Base-by-base conservation (phyloP, 2,797 vertebrate genomes). In the Numenius phaeopus region DNA sequence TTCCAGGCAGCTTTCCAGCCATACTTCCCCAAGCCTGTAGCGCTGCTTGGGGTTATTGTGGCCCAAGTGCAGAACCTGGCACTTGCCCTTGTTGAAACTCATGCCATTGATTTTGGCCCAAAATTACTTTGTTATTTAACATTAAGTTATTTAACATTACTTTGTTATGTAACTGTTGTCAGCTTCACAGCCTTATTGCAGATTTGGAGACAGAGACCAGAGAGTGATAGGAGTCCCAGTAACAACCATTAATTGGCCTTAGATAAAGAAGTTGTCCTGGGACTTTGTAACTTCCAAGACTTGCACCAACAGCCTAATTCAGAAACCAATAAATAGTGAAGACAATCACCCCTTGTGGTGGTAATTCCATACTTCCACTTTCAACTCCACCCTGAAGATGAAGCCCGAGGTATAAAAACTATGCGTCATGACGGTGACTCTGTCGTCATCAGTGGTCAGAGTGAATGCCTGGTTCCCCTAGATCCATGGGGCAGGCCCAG, bases 371-470 rank as follows among this genome's bases (percentile, higher is more conserved):
- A 14, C 20, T 2, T 62, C 29, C 18, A 16, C 17, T 81, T 89
- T 66, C 22, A 24, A 21, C 7, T 58, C n/a, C 30, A 62, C 7
- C 11, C 21, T 32, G 34, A 55, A 46, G 29, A 47, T 20, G 14
- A 75, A 91, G 9, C 2, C 6, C 15, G 66, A 34, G 9, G 14
- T 11, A 12, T 16, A 78, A 81, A 81, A 79, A 2, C 5, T 18
- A 0, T 22, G 6, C 5, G 0, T 27, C 13, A 4, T 52, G 30
- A 54, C 3, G 18, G 17, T 4, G 23, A 67, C 7, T 24, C 5
- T 19, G 21, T 3, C 12, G 0, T 1, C 2, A 14, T 71, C 67
- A 47, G 34, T 46, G 34, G 17, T 49, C 29, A 37, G 7, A 50
- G 22, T 6, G 46, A 26, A 5, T 16, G 10, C 13, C n/a, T 73